Evolutionary conservation across 2,113 vertebrate genomes (phyloP), one percentile per base, ranked within the genome.

Genomic region (Colistium nudipinnis): DNA sequence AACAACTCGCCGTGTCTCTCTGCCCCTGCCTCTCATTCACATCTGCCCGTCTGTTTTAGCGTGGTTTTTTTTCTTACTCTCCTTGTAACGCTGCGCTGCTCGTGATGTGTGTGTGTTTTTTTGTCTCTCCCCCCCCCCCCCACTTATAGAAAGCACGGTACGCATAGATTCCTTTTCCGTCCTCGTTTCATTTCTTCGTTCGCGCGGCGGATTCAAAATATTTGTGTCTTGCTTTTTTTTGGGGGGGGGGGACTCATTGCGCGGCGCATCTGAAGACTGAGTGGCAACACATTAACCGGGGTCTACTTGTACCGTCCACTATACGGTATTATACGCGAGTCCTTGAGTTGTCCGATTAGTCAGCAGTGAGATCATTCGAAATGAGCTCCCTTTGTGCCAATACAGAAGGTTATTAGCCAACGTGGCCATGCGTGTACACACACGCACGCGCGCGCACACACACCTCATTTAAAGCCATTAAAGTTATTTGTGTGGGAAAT

Each of bases 381-480:
- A 84, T 87, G 83, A 86, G 64, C 61, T 28, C 36, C 55, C 49
- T 70, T 82, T 83, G 72, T 80, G 67, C 52, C 25, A 27, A 62
- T 77, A 69, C 59, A 76, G 75, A 89, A 83, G 79, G 79, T 85
- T 83, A 78, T 74, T 57, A 70, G 63, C 48, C 64, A n/a, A 36
- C 0, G 36, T 54, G 59, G 24, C 35, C 11, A 31, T 25, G 17
- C 1, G 4, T 7, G 7, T 38, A 22, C 55, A 24, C 20, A 60
- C 31, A 17, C 45, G 38, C 44, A 43, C 55, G 54, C 31, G 49
- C 33, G 59, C 30, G 17, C 28, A 25, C 27, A 49, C 45, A 57
- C 52, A 33, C 44, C 64, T 78, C 49, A 69, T 76, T 82, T 80
- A 68, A 76, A 84, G 82, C 72, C 71, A 86, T 89, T 88, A 82